A percentile compares a stretch with the other conserved stretches of the same genome.
Evolutionary conservation across 2,888 invertebrate species (phyloP).

Genomic region (Drosophila multiciliata): DNA sequence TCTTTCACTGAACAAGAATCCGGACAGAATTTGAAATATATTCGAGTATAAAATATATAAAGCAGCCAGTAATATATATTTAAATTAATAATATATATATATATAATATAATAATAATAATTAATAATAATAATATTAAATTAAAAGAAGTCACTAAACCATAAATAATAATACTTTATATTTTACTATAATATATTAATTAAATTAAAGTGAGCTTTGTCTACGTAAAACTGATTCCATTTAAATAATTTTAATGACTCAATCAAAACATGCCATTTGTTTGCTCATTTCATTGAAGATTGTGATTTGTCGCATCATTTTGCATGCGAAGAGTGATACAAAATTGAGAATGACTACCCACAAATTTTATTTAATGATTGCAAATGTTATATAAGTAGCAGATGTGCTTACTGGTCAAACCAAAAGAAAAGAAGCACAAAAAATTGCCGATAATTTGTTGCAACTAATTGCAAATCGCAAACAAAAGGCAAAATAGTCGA

Average conservation of each 20-base stretch:
- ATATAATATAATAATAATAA: too few species aligned
- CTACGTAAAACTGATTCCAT: background rate
- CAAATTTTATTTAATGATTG: slow-evolving; percentile 37
- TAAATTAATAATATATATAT: background rate
- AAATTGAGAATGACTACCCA: slow-evolving; percentile 6
- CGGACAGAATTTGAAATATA: background rate
- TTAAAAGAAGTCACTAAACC: background rate
- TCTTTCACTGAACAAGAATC: background rate
- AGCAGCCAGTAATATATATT: background rate
- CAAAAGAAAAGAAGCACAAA: slow-evolving; percentile 32
- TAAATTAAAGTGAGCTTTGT: background rate
- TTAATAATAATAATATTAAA: too few species aligned
- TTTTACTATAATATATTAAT: background rate
- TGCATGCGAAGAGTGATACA: background rate
- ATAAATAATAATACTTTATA: background rate
- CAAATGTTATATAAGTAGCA: slow-evolving; percentile 47
- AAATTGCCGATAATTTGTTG: slow-evolving; percentile 67
- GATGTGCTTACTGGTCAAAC: slow-evolving; percentile 24
- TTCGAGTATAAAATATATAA: background rate
- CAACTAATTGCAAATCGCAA: slow-evolving; percentile 67
- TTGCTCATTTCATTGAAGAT: slow-evolving; percentile 2
- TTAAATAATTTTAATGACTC: background rate
- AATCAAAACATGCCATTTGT: background rate
- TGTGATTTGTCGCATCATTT: background rate
- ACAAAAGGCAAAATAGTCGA: slow-evolving; percentile 54